A percentile compares a stretch with the other conserved stretches of the same genome.
phyloP scores from a whole-genome alignment of 2,888 invertebrate species.

The Helicoverpa assulta region DNA sequence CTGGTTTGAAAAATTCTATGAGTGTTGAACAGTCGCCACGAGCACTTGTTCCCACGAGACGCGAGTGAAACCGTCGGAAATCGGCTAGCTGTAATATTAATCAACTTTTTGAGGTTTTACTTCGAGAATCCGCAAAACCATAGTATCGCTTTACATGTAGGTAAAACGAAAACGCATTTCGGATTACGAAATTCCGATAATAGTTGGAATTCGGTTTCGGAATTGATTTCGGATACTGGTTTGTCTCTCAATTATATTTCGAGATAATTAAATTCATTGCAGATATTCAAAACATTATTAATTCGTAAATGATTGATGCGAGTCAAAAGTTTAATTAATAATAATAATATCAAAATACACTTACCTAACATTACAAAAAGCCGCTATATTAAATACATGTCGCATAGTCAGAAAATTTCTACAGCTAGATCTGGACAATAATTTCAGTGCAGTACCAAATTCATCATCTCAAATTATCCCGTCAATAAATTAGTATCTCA shows the following conservation, averaged over 20 bases:
- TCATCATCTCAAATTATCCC: too few species aligned
- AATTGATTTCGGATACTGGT: conserved; percentile 4
- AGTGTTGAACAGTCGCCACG: too few species aligned
- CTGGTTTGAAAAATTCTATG: too few species aligned
- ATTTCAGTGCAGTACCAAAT: too few species aligned
- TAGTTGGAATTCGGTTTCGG: conserved; percentile 11
- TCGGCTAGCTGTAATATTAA: conserved; percentile 18
- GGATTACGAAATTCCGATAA: conserved; percentile 23
- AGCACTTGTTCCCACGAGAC: too few species aligned
- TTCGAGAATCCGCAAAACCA: conserved; percentile 14
- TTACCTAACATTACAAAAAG: too few species aligned
- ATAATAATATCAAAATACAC: too few species aligned
- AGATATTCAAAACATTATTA: conserved; percentile 1
- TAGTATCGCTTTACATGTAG: conserved; percentile 5
- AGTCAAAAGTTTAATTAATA: conserved; percentile 6
- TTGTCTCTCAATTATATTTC: background rate
- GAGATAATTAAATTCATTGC: background rate
- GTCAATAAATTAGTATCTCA: too few species aligned
- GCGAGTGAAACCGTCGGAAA: too few species aligned
- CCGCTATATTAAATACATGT: too few species aligned
- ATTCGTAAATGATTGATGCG: conserved; percentile 26
- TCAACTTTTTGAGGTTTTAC: conserved; percentile 36
- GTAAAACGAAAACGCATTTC: conserved; percentile 36
- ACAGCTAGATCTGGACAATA: too few species aligned
- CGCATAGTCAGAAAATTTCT: too few species aligned